Evolutionary conservation across 2,888 invertebrate genomes (phyloP), one percentile per base, ranked within the genome.

Genomic region (Sesia apiformis): DNA sequence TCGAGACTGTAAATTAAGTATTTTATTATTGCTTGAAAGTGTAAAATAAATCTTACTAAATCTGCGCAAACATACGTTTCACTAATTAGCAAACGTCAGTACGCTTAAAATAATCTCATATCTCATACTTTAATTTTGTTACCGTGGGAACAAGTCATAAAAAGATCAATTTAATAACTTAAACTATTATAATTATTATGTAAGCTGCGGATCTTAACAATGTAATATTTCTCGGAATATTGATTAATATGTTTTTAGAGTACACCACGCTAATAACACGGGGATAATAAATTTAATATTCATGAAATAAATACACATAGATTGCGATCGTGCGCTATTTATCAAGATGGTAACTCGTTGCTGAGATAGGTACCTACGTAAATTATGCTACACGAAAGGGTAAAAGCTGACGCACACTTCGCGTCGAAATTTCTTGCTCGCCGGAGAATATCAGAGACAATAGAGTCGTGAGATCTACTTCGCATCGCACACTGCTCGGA

Each of bases 381-480:
- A 69, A 71, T 74, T 70, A 69, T 68, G 69, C 53, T 56, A 50
- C 50, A 38, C 50, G 50, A 38, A 38, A 39, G 39, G 78, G 84
- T 84, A 83, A 83, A 82, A 84, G 83, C 74, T 71, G 76, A 71
- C 71, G 71, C 70, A 71, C 73, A 63, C 71, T 72, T 72, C 69
- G 72, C 71, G 64, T 71, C 73, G 71, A 74, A 78, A 77, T 79
- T 77, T 81, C 78, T 81, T 80, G 74, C 77, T 72, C 68, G 64
- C 67, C 70, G 65, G 69, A 73, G 76, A 81, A 81, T 75, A 74
- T 63, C 66, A 72, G 74, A 81, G 78, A 87, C 86, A 87, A 85
- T 84, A 74, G 81, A 74, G 66, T 78, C 85, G 85, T 86, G 86
- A 83, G 85, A 87, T 78, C 74, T 76, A 67, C 73, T 74, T 76